Conservation (phyloP, 2,888 invertebrate species). For the Rhopalosiphum nymphaeae region DNA sequence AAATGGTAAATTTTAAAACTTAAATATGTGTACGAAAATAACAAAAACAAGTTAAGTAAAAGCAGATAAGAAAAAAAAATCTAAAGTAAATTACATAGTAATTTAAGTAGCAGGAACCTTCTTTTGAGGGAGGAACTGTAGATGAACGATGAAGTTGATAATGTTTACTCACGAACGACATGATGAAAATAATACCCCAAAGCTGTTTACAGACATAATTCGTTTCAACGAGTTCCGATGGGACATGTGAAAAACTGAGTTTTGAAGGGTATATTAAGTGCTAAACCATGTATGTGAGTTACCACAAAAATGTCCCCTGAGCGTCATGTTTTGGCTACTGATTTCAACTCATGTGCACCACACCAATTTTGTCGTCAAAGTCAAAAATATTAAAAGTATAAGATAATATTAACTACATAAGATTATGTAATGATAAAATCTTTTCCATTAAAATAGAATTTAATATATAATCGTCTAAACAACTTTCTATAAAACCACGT, state of each 20-base stretch:
- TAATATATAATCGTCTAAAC: background rate
- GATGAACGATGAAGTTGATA: background rate
- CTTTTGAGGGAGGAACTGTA: background rate
- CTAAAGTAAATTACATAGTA: background rate
- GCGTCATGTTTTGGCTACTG: constrained; percentile 8
- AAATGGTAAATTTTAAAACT: background rate
- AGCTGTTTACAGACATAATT: constrained; percentile 46
- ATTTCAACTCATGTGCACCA: background rate
- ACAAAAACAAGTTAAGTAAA: background rate
- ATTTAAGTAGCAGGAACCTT: background rate
- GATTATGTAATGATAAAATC: background rate
- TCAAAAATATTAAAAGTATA: background rate
- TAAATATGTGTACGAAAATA: background rate
- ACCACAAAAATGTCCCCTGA: constrained; percentile 37
- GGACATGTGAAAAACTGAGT: constrained; percentile 9
- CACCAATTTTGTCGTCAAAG: background rate
- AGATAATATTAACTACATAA: background rate
- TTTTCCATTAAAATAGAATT: background rate
- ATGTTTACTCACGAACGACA: constrained; percentile 7
- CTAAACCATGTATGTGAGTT: constrained; percentile 55
- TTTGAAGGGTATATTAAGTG: constrained; percentile 49
- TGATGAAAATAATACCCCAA: background rate
- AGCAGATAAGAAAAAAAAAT: background rate
- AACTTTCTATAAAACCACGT: background rate
- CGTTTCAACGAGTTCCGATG: constrained; percentile 47